A percentile compares a stretch with the other conserved stretches of the same genome.
phyloP scores from a whole-genome alignment of 2,113 vertebrate genomes.

The Chiloscyllium plagiosum region DNA sequence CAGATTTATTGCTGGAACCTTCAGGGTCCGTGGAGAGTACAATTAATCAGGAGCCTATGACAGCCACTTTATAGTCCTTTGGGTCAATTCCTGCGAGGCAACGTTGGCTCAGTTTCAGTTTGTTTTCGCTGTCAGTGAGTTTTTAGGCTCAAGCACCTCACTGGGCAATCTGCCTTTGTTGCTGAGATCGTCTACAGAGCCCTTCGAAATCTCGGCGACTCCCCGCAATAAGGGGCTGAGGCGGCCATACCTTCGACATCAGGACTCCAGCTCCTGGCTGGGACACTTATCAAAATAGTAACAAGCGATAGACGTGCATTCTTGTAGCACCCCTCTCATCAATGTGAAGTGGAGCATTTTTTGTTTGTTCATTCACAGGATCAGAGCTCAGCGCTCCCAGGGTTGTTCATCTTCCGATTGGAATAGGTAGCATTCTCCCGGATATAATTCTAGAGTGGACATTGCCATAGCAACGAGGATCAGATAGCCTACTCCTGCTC shows the following conservation, averaged over 20 bases:
- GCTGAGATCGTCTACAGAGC: not conserved
- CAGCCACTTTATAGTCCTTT: not conserved
- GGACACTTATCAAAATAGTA: not conserved
- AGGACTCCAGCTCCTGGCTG: not conserved
- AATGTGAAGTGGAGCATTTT: not conserved
- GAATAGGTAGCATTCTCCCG: not conserved
- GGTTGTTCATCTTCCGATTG: no score
- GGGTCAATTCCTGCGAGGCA: not conserved
- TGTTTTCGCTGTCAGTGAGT: not conserved
- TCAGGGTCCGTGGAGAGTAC: not conserved
- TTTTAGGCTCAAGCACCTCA: no score
- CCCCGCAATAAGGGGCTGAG: not conserved
- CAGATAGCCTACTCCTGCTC: no score
- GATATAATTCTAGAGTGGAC: not conserved
- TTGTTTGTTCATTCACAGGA: not conserved
- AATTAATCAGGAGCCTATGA: constrained; percentile 11
- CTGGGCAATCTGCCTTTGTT: not conserved
- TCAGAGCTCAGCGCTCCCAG: not conserved
- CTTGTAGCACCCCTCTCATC: no score
- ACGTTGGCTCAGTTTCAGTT: not conserved
- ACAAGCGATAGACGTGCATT: not conserved
- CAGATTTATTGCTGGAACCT: not conserved
- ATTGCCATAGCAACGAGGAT: not conserved
- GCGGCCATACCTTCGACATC: not conserved
- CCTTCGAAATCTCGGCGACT: no score